phyloP scores from a whole-genome alignment of 2,113 vertebrate genomes.

The Coturnix japonica region DNA sequence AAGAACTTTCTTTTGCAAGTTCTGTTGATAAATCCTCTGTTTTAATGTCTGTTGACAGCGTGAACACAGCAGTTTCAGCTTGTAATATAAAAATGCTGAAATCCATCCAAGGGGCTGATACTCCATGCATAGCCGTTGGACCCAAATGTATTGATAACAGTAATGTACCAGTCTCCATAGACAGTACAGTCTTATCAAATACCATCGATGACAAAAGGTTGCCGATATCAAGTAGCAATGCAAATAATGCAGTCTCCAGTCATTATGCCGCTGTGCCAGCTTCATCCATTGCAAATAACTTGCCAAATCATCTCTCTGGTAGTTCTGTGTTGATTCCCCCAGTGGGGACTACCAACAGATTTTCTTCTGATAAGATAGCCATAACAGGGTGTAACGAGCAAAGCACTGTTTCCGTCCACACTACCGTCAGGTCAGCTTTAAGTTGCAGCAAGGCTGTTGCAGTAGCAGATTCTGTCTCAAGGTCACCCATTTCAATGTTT shows the following conservation, averaged over 20 bases:
- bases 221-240: conserved; percentile 68
- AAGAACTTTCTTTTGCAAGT: conserved; percentile 81
- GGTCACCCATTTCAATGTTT: conserved; percentile 76
- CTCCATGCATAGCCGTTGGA: conserved; percentile 78
- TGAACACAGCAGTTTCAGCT: conserved; percentile 76
- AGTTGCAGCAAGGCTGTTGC: conserved; percentile 61
- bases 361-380: conserved; percentile 80
- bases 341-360: conserved; percentile 69
- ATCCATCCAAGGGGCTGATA: conserved; percentile 78
- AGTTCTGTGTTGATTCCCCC: conserved; percentile 80
- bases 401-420: conserved; percentile 55
- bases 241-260: conserved; percentile 55
- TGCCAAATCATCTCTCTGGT: conserved; percentile 81
- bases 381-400: conserved; percentile 75
- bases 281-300: conserved; percentile 76
- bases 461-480: conserved; percentile 63
- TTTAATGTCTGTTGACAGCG: conserved; percentile 82
- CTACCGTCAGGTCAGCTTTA: conserved; percentile 70
- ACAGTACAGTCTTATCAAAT: conserved; percentile 49
- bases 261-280: conserved; percentile 79
- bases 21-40: conserved; percentile 82
- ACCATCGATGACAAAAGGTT: conserved; percentile 74
- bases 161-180: conserved; percentile 56
- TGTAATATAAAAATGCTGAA: conserved; percentile 81
- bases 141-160: conserved; percentile 81